Conservation (phyloP, 2,113 vertebrate genomes). For the Mustelus asterias region DNA sequence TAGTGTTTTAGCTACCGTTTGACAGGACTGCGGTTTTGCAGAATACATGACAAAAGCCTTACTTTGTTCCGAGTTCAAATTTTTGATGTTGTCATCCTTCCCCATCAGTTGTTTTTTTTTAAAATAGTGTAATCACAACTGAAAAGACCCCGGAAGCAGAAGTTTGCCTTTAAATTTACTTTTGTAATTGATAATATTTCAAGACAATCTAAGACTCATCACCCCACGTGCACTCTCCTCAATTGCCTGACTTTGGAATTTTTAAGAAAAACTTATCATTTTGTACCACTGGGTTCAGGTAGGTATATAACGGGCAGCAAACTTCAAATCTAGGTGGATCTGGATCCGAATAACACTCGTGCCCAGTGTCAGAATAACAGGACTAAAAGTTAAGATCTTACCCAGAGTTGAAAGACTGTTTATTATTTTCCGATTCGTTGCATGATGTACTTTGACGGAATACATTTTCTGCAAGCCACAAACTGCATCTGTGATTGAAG, state of each 20-base stretch:
- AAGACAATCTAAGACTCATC: not conserved
- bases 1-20: slow-evolving; percentile 97
- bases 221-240: not conserved
- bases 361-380: not conserved
- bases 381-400: not conserved
- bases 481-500: slow-evolving; percentile 26
- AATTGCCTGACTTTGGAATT: not conserved
- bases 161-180: not conserved
- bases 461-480: not conserved
- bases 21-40: slow-evolving; percentile 55
- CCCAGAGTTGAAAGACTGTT: not conserved
- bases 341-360: not conserved
- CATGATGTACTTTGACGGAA: slow-evolving; percentile 25
- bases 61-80: not conserved
- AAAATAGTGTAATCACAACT: not conserved
- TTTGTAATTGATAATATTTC: not conserved
- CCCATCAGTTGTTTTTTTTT: not conserved
- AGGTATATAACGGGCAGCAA: not conserved
- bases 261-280: too few relatives aligned
- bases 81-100: not conserved
- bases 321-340: not conserved
- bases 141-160: not conserved
- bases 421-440: slow-evolving; percentile 8
- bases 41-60: slow-evolving; percentile 49
- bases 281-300: not conserved